Evolutionary conservation across 2,113 vertebrate species (phyloP), one percentile per base, ranked within the genome.

Genomic region (Phalacrocorax carbo): DNA sequence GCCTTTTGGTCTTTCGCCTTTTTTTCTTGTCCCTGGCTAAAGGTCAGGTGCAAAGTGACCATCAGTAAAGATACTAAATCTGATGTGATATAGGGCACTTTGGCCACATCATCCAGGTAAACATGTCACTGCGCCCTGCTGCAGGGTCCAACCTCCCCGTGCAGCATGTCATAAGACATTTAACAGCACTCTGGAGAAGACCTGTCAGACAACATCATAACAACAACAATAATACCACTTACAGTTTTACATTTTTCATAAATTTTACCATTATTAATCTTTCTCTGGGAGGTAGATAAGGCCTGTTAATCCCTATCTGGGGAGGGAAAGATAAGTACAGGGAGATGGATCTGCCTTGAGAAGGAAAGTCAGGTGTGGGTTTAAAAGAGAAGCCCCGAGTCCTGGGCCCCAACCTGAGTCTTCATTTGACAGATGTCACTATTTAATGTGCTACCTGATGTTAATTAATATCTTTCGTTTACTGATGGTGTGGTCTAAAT

Each of bases 101-200:
- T 19, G 62, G 36, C 22, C 5, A 25, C 44, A 83, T 76, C 66
- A 40, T 29, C 30, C 5, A 17, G 49, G 42, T 54, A 13, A 84
- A 54, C 1, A 0, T 6, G 20, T 44, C 44, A 15, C 15, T 25
- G 49, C 0, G 0, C 30, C 83, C 49, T 23, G 9, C 52, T 34
- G 55, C 70, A 38, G 87, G 25, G 38, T 22, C 62, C 1, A 2
- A 38, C 62, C 40, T 64, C 44, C 49, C 55, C 1, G 6, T 11
- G 62, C 68, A 52, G 66, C 32, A 1, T 7, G 16, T 57, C 52
- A 0, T 19, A 46, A 61, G 71, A 15, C 14, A 22, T 13, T 49
- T 34, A 30, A 58, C 49, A 84, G 61, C 48, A 8, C 85, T 66
- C 44, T 42, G 65, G 11, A 64, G 65, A 88, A 64, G 46, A 38